Base-by-base conservation (phyloP, 2,888 invertebrate species). In the Eretmocerus hayati region DNA sequence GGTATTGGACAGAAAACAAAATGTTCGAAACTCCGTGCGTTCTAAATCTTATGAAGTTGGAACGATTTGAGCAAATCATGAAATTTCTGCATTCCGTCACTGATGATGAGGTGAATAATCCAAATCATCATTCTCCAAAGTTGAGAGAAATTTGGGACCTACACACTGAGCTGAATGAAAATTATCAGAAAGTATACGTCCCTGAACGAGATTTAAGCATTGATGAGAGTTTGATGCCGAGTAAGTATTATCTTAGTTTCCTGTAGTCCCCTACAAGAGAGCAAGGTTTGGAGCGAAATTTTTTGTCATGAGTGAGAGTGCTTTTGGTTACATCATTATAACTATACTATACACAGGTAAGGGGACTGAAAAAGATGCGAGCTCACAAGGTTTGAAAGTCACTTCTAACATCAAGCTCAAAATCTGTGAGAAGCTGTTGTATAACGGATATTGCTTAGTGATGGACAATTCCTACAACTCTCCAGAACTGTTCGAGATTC, bases 381-480 rank as follows among this genome's bases (percentile, higher is more conserved):
- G 32, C 3, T 9, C 13, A 4, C 22, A 45, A 19, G 31, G 38
- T 19, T 3, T 15, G 2, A 15, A 23, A 20, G 46, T 46, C 2
- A 46, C 32, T 21, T 33, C 40, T 9, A 32, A 39, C 4, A 21
- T 46, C 21, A 40, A 40, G 20, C 18, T 46, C 9, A 15, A 46
- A 32, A 5, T 46, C 15, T 5, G 46, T 19, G 21, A 46, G 20
- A 21, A 43, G 3, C 9, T 43, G 11, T 16, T 43, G 21, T 13
- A 43, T 22, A 6, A 43, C 21, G 43, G 32, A 21, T 39, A 46
- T 21, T 46, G 46, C n/a, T 46, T 46, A 2, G 18, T 46, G 2
- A 46, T 40, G 33, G 46, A 46, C 21, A 46, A 46, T 15, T 46
- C 21, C 21, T 46, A 46, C 33, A 46, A 46, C 22, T 46, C 46